Percentiles rank a stretch among this genome's conserved stretches.
These are phyloP conservation scores for Upupa epops DNA, from an alignment of 2,113 vertebrate species.

Conservation along the genomic window DNA sequence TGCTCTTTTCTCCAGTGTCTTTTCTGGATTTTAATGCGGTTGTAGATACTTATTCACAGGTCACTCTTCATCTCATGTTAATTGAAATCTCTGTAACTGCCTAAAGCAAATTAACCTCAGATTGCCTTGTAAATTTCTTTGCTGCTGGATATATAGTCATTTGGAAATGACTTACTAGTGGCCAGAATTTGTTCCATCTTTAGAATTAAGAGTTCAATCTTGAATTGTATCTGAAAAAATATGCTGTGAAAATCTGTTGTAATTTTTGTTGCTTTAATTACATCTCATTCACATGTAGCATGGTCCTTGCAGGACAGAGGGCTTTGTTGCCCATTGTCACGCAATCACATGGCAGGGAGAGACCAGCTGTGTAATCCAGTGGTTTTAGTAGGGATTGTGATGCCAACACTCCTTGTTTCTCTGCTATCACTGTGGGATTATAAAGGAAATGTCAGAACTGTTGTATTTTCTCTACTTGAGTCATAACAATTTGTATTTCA, in stretches of 20 bases:
- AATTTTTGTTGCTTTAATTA: neutral
- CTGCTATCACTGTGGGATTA: neutral
- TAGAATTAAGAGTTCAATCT: slow-evolving; percentile 1
- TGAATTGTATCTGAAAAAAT: neutral
- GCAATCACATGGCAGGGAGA: neutral
- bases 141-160: neutral
- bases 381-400: neutral
- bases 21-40: neutral
- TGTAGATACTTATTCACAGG: neutral
- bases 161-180: neutral
- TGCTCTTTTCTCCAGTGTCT: neutral
- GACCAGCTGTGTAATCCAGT: neutral
- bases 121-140: neutral
- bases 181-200: neutral
- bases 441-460: neutral
- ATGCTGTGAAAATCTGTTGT: neutral
- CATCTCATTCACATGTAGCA: neutral
- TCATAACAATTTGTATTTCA: neutral
- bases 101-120: neutral
- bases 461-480: neutral
- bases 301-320: neutral
- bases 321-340: neutral
- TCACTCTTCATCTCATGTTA: neutral
- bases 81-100: slow-evolving; percentile 7
- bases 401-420: neutral